Evolutionary conservation across 1,140 invertebrate genomes (phyloP), one percentile per base, ranked within the genome.

Genomic region (Phymastichus coffea): DNA sequence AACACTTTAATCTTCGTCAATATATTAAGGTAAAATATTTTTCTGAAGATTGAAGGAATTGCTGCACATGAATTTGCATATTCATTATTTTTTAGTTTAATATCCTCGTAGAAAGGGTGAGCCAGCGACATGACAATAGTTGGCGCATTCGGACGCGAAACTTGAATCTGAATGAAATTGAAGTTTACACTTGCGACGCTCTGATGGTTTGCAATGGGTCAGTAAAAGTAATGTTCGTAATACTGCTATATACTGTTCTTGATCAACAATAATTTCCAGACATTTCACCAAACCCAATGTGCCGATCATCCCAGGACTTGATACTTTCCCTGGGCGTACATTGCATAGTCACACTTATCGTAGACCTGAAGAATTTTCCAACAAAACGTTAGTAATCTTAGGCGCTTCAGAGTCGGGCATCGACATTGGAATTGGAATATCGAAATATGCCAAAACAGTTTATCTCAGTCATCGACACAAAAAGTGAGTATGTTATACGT

Each of bases 271-370:
- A 28, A 15, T 66, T 77, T 77, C 8, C 63, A 87, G 86, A 2
- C 88, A 90, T 70, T 90, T 86, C 71, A 81, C 80, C 23, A 72
- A 81, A 4, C 87, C 89, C 14, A 69, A 79, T 15, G 70, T 83
- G 25, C 88, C 89, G 8, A 57, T 71, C 15, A 81, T 90, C 57
- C 63, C 68, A 3, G 85, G 85, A 15, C 70, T 83, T 8, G 70
- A 84, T 19, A 70, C 61, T 12, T 91, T 89, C 69, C 33, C 67
- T 51, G 87, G 87, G 12, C 51, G 67, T 26, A 56, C 84, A 15
- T 67, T 87, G 14, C 90, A 92, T 65, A 89, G 87, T 66, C 87
- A 89, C 65, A 71, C 82, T 54, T 92, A 90, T 66, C 78, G 88
- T 65, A 75, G 70, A 37, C 80, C 86, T 0, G 80, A 85, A 44